A percentile compares a stretch with the other conserved stretches of the same genome.
phyloP scores from a whole-genome alignment of 2,797 vertebrate genomes.

The Australoheros facetus region DNA sequence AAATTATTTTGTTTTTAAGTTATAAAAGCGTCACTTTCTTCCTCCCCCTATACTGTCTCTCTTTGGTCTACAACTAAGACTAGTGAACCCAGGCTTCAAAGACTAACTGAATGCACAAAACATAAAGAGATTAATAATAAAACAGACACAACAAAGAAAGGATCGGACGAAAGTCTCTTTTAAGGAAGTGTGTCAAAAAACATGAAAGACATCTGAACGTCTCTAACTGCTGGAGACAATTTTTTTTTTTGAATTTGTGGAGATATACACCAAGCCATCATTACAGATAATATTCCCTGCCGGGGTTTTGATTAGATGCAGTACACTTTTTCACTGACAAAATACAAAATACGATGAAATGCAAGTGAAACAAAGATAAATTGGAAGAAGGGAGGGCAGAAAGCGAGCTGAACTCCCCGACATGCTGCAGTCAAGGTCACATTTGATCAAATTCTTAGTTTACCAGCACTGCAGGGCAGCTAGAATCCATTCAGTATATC shows the following conservation, averaged over 20 bases:
- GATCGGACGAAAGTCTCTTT: not conserved
- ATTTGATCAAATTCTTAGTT: slow-evolving; percentile 28
- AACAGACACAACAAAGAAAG: not conserved
- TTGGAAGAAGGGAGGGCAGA: not conserved
- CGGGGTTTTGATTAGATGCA: not conserved
- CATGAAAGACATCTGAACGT: not conserved
- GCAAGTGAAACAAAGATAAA: not conserved
- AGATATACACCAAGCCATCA: not conserved
- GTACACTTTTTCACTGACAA: not conserved
- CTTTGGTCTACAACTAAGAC: not conserved
- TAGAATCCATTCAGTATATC: slow-evolving; percentile 1
- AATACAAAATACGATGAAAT: not conserved
- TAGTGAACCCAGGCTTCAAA: slow-evolving; percentile 21
- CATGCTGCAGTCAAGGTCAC: not conserved
- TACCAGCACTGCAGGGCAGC: not conserved
- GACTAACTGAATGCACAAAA: slow-evolving; percentile 5
- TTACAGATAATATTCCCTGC: not conserved
- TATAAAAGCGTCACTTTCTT: not conserved
- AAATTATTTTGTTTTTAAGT: not conserved
- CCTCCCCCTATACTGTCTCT: not conserved
- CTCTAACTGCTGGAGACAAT: not conserved
- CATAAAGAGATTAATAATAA: slow-evolving; percentile 15
- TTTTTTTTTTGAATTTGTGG: not conserved
- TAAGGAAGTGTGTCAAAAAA: slow-evolving; percentile 16
- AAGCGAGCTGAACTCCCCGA: not conserved